These are phyloP conservation scores for Penaeus vannamei DNA, from an alignment of 1,140 invertebrate genomes.

Conservation along the genomic window DNA sequence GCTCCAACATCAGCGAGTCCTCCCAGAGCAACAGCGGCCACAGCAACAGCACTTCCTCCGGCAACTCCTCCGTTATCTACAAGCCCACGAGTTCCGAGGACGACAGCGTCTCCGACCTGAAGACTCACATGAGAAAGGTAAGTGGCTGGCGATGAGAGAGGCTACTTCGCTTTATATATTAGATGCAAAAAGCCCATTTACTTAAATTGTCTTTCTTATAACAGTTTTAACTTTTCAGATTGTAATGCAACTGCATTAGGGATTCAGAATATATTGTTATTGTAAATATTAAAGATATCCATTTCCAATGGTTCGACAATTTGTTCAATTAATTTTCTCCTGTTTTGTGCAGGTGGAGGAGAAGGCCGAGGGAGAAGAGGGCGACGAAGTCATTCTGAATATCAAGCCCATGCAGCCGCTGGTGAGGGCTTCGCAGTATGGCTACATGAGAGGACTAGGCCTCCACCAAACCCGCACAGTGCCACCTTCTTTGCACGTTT, in stretches of 20 bases:
- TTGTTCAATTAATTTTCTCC: background rate
- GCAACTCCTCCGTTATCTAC: conserved; percentile 67
- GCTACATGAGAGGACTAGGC: conserved; percentile 76
- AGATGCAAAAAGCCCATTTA: background rate
- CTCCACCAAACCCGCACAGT: conserved; percentile 62
- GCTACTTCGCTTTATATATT: background rate
- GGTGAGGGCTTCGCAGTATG: conserved; percentile 76
- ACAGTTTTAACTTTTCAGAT: background rate
- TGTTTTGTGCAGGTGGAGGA: conserved; percentile 69
- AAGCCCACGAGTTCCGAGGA: conserved; percentile 66
- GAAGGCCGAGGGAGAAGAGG: conserved; percentile 76
- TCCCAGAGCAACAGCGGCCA: conserved; percentile 66
- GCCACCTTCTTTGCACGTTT: conserved; percentile 68
- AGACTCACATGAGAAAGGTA: conserved; percentile 59
- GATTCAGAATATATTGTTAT: too few species aligned
- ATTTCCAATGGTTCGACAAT: background rate
- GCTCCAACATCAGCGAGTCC: conserved; percentile 65
- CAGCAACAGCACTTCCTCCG: conserved; percentile 68
- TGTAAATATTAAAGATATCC: background rate
- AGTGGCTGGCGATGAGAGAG: background rate
- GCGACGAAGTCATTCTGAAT: conserved; percentile 85
- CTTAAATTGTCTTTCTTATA: background rate
- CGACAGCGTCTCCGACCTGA: conserved; percentile 55
- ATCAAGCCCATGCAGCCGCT: conserved; percentile 95
- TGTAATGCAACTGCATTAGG: background rate